Evolutionary conservation across 23 tunicate genomes (phyloP), one percentile per base, ranked within the genome.

Genomic region (Styela plicata): DNA sequence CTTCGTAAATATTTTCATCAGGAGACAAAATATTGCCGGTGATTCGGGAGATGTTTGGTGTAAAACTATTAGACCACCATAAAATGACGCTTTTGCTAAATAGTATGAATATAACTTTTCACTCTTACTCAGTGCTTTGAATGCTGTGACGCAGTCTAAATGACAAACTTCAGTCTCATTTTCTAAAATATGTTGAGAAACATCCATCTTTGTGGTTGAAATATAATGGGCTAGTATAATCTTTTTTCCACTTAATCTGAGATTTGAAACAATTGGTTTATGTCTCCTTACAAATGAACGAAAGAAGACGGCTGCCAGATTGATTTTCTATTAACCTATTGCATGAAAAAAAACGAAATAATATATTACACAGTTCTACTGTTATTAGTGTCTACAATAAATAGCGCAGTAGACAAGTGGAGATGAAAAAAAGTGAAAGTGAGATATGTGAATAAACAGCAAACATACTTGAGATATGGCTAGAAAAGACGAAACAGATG

Each of bases 101-200:
- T 76, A 76, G 30, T 76, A 66, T 33, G 81, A 52, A 36, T 76
- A 76, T 13, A 44, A 23, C 25, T 53, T 52, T 29, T 76, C 81
- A 24, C 37, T 76, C 81, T 76, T 76, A 16, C 31, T 52, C 67
- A 76, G 44, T 10, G 27, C 81, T 24, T 76, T 76, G 26, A 76
- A 76, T 21, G 81, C 81, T n/a, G 81, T 36, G 24, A 76, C 81
- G 27, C 81, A 76, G 24, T 76, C 81, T 19, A 76, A 27, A 1
- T 76, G 64, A 24, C 81, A 76, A 53, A 76, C 81, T 0, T 85
- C 65, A 82, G 97, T 19, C 70, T 91, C 64, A 70, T 86, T 67
- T 79, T 86, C 78, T 82, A 91, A 16, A 52, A 76, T 76, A 53
- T 76, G 66, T 26, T 76, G 81, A 19, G 81, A 76, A 20, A 44